phyloP scores from a whole-genome alignment of 2,113 vertebrate genomes.

The Elachura formosa region DNA sequence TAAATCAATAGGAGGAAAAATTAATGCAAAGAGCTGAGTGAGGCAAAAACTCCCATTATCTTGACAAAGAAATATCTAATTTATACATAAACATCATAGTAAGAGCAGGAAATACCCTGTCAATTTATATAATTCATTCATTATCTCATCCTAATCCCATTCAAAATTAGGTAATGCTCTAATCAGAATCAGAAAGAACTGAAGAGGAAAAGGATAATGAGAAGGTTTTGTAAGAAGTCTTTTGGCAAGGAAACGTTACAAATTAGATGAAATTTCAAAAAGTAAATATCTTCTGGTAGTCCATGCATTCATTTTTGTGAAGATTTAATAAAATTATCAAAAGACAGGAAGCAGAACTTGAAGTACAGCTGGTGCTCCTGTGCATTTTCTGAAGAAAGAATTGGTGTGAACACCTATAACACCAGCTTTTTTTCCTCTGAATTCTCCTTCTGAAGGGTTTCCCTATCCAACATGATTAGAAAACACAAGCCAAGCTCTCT shows the following conservation, averaged over 20 bases:
- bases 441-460: neutral
- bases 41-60: neutral
- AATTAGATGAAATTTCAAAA: neutral
- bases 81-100: neutral
- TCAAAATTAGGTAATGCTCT: neutral
- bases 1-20: neutral
- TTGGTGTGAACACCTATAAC: neutral
- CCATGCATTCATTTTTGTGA: neutral
- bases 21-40: neutral
- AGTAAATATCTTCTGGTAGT: neutral
- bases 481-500: neutral
- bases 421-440: neutral
- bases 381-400: neutral
- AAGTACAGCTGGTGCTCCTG: neutral
- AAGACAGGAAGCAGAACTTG: neutral
- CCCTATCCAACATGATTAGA: neutral
- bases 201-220: neutral
- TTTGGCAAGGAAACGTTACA: neutral
- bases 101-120: neutral
- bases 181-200: neutral
- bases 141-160: neutral
- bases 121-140: neutral
- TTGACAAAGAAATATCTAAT: neutral
- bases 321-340: neutral
- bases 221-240: neutral